Percentiles rank a stretch among this genome's conserved stretches.
These are phyloP conservation scores for Sylvicola cinctus DNA, from an alignment of 2,888 invertebrate species.

Conservation along the genomic window DNA sequence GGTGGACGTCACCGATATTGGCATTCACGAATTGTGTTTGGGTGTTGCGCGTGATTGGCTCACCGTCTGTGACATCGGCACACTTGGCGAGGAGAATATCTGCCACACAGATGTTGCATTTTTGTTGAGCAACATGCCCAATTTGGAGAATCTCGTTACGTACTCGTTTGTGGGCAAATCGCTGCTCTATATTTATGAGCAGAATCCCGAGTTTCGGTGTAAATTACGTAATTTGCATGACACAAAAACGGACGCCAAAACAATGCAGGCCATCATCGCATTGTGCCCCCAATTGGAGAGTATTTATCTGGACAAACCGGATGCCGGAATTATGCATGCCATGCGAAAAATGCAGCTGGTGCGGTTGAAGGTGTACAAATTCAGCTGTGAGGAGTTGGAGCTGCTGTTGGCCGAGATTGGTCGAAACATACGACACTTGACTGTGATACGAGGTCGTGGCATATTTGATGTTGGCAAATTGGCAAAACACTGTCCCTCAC, in stretches of 20 bases:
- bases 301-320: conserved; percentile 41
- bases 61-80: conserved; percentile 42
- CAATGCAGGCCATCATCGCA: conserved; percentile 34
- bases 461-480: conserved; percentile 36
- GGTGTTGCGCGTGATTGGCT: conserved; percentile 33
- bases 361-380: conserved; percentile 39
- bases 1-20: conserved; percentile 42
- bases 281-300: conserved; percentile 41
- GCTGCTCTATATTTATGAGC: conserved; percentile 31
- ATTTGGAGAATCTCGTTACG: conserved; percentile 39
- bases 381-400: conserved; percentile 37
- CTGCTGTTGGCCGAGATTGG: conserved; percentile 34
- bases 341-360: conserved; percentile 30
- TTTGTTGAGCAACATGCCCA: conserved; percentile 38
- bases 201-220: conserved; percentile 34
- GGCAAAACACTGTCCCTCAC: conserved; percentile 34
- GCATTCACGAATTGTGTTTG: conserved; percentile 34
- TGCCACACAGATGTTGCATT: conserved; percentile 42
- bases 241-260: conserved; percentile 35
- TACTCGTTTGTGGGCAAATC: conserved; percentile 48
- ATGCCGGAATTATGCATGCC: conserved; percentile 29
- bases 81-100: conserved; percentile 46
- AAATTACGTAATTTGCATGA: conserved; percentile 47
- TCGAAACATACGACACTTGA: conserved; percentile 30
- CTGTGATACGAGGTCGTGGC: conserved; percentile 34